These are phyloP conservation scores for Ectemnius lituratus DNA, from an alignment of 2,888 invertebrate genomes.

Conservation along the genomic window DNA sequence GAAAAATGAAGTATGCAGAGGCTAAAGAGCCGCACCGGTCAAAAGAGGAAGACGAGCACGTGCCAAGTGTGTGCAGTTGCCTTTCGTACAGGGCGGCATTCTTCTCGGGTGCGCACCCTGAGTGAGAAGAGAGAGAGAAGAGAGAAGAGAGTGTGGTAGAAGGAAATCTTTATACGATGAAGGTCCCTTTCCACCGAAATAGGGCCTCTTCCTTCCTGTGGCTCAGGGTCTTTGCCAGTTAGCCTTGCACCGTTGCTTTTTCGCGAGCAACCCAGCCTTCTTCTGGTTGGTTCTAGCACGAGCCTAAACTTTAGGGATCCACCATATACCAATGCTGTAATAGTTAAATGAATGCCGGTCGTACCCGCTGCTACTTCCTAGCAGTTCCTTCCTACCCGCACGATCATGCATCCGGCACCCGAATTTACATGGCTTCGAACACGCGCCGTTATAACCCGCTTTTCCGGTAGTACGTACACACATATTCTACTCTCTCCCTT, in stretches of 20 bases:
- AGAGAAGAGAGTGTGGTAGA: conserved; percentile 3
- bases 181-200: not conserved
- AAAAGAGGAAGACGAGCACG: conserved; percentile 9
- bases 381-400: not conserved
- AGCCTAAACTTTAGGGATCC: no score
- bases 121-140: no score
- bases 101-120: not conserved
- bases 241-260: no score
- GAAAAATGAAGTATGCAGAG: not conserved
- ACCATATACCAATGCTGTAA: no score
- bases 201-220: conserved; percentile 11
- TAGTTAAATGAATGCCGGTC: no score
- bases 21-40: not conserved
- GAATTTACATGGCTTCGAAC: conserved; percentile 4
- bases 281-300: no score
- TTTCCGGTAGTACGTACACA: not conserved
- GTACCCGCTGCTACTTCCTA: no score
- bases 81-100: not conserved
- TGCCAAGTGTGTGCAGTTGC: conserved; percentile 7
- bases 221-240: no score
- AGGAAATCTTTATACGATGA: conserved; percentile 1
- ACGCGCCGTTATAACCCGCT: not conserved
- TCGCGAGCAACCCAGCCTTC: no score
- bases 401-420: not conserved
- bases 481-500: no score